phyloP scores from a whole-genome alignment of 92 coral and sea anemone species.

The Hydrozoanthus gracilis region DNA sequence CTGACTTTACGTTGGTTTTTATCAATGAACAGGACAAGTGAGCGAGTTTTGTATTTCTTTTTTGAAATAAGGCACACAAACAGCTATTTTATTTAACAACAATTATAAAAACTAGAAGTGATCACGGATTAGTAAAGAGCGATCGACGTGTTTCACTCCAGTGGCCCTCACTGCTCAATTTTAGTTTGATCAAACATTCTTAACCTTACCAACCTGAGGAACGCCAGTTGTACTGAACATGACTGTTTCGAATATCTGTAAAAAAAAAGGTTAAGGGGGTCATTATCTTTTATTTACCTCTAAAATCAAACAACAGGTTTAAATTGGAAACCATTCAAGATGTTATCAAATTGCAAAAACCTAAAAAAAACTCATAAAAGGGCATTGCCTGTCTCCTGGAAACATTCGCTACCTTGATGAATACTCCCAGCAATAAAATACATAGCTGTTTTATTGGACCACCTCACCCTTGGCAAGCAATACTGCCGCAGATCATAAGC shows the following conservation, averaged over 20 bases:
- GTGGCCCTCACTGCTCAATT: neutral
- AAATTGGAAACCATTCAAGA: neutral
- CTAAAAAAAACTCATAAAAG: neutral
- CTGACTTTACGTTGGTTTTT: too few species aligned
- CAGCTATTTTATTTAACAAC: neutral
- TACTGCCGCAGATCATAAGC: neutral
- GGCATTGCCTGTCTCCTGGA: too few species aligned
- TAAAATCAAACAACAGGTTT: neutral
- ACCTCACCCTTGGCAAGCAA: neutral
- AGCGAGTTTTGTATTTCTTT: too few species aligned
- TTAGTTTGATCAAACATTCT: neutral
- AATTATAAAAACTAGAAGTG: neutral
- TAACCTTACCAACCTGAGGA: slow-evolving; percentile 69
- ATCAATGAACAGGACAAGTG: too few species aligned
- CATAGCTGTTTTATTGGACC: neutral
- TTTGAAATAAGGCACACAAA: too few species aligned
- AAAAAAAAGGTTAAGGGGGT: slow-evolving; percentile 13
- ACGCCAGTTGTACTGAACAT: slow-evolving; percentile 80
- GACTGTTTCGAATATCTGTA: slow-evolving; percentile 61
- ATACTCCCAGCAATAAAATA: too few species aligned
- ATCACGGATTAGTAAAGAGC: neutral
- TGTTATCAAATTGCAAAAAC: neutral
- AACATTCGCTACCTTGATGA: too few species aligned
- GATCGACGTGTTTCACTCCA: neutral
- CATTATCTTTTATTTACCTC: neutral